phyloP scores from a whole-genome alignment of 2,113 vertebrate genomes.

The Leuciscus idus region DNA sequence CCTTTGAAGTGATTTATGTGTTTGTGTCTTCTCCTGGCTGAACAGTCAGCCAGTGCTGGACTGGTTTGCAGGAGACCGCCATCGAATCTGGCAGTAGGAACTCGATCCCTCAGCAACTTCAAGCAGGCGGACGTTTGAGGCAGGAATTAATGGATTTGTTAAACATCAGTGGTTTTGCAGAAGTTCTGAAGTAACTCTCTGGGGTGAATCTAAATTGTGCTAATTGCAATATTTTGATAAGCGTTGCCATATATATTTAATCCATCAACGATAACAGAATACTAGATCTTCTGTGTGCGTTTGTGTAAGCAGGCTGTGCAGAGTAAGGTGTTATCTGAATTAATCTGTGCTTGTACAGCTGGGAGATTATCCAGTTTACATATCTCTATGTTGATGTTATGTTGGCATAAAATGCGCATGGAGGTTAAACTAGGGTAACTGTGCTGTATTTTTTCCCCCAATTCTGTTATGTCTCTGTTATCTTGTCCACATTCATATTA shows the following conservation, averaged over 20 bases:
- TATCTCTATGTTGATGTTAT: conserved; percentile 20
- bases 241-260: neutral
- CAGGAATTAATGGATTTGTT: conserved; percentile 24
- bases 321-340: conserved; percentile 21
- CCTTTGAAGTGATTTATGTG: conserved; percentile 50
- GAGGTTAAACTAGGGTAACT: conserved; percentile 18
- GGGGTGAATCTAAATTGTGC: neutral
- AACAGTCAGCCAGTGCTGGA: conserved; percentile 14
- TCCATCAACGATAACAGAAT: neutral
- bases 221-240: conserved; percentile 12
- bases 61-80: conserved; percentile 1
- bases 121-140: conserved; percentile 21
- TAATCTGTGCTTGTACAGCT: conserved; percentile 41
- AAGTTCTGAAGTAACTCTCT: neutral
- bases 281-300: neutral
- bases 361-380: conserved; percentile 33
- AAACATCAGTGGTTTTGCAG: conserved; percentile 10
- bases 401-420: conserved; percentile 24
- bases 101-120: conserved; percentile 4
- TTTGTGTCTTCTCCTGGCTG: conserved; percentile 43
- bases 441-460: neutral
- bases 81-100: conserved; percentile 16
- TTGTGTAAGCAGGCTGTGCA: neutral
- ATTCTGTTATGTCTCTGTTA: conserved; percentile 18
- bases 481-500: neutral